Evolutionary conservation across 2,888 invertebrate genomes (phyloP), one percentile per base, ranked within the genome.

Genomic region (Entomobrya multifasciata): DNA sequence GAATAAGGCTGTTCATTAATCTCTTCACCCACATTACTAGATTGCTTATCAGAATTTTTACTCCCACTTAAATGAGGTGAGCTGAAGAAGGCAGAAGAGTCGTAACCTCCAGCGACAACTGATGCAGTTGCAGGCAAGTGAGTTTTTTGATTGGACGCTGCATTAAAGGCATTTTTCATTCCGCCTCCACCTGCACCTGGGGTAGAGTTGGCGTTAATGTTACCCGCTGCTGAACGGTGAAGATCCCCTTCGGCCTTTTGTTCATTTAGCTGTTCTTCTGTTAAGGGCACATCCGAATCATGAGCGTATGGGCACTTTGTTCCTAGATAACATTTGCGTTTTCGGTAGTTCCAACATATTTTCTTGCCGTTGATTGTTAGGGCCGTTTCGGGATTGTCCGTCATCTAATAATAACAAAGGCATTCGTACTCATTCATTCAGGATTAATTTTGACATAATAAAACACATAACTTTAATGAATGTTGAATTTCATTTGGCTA

Each of bases 291-390:
- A 92, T 97, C 97, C 0, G 96, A 96, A 92, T 97, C 97, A 92
- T 98, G 98, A 0, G 97, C 97, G 93, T 95, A 98, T 91, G 96
- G 96, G 92, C 98, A 98, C 91, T 96, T 97, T 92, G 97, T 96
- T 0, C 98, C 98, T 93, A 97, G 97, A 76, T 97, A 94, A 92
- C 98, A 98, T 41, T 96, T 94, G 0, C 98, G 97, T 92, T 97
- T 97, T 49, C 97, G 94, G 92, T 97, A 97, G 93, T 97, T 98
- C 96, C 97, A 98, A 93, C 98, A 98, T 88, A 98, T 96, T 92
- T 96, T 96, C 91, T 96, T 96, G 0, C 97, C 97, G 92, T 97
- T 97, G 91, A 96, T 96, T 93, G 95, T 95, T 91, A 95, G 95
- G n/a, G 95, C 95, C 92, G 95, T 95, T 90, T 95, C 95, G 92